Evolutionary conservation across 1,140 invertebrate species (phyloP).

Genomic region (Adoxophyes honmai): DNA sequence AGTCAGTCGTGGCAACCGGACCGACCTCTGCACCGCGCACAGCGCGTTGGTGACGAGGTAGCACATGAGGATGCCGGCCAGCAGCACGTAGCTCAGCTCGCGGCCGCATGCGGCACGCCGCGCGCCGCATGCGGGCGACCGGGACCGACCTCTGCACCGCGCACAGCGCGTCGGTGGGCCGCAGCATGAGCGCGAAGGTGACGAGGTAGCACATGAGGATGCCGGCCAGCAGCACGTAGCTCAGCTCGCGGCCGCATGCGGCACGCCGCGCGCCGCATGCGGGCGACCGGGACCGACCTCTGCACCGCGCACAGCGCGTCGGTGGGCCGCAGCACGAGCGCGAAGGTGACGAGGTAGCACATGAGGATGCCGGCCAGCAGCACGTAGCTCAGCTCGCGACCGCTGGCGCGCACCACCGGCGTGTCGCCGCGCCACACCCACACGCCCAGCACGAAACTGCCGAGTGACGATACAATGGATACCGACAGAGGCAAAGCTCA

Average conservation of each 20-base stretch:
- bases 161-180: slow-evolving; percentile 86
- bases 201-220: slow-evolving; percentile 93
- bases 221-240: slow-evolving; percentile 90
- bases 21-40: slow-evolving; percentile 89
- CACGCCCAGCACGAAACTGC: slow-evolving; percentile 80
- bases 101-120: slow-evolving; percentile 86
- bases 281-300: slow-evolving; percentile 71
- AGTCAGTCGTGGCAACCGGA: no score
- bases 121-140: no score
- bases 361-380: slow-evolving; percentile 92
- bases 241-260: slow-evolving; percentile 92
- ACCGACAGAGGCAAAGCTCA: no score
- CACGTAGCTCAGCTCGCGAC: slow-evolving; percentile 92
- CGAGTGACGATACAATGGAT: no score
- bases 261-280: no score
- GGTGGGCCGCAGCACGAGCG: slow-evolving; percentile 86
- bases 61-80: slow-evolving; percentile 92
- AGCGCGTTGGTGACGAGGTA: slow-evolving; percentile 89
- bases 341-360: slow-evolving; percentile 93
- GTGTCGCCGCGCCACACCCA: slow-evolving; percentile 89
- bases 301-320: slow-evolving; percentile 87
- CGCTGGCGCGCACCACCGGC: slow-evolving; percentile 93
- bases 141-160: slow-evolving; percentile 89
- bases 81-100: slow-evolving; percentile 91
- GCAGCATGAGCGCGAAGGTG: slow-evolving; percentile 88